Evolutionary conservation across 2,888 invertebrate species (phyloP).

Genomic region (Volucella inflata): DNA sequence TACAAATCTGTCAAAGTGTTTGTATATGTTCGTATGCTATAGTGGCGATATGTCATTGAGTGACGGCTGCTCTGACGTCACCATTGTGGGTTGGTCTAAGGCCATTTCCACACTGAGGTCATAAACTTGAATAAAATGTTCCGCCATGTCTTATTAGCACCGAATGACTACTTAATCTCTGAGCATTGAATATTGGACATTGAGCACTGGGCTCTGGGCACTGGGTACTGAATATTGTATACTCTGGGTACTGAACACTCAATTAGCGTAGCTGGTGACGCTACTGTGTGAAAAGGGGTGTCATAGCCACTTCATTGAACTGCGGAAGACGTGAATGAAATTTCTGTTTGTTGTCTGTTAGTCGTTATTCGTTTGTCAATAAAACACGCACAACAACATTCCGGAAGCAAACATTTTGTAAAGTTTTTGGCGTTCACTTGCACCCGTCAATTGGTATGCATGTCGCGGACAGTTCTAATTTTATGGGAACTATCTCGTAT

Average conservation of each 20-base stretch:
- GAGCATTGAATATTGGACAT: neutral
- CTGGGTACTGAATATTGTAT: too few species aligned
- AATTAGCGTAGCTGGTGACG: constrained; percentile 39
- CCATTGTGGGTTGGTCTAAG: constrained; percentile 6
- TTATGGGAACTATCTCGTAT: constrained; percentile 28
- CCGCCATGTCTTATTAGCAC: constrained; percentile 19
- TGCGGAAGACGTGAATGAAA: constrained; percentile 45
- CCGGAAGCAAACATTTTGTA: constrained; percentile 41
- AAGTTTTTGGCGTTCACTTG: constrained; percentile 27
- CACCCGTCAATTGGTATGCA: constrained; percentile 35
- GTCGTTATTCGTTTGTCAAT: neutral
- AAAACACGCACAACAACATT: constrained; percentile 15
- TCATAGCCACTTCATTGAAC: neutral
- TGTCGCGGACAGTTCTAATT: constrained; percentile 25
- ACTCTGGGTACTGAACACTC: neutral
- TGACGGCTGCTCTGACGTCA: constrained; percentile 8
- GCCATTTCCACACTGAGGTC: constrained; percentile 28
- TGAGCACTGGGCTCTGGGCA: too few species aligned
- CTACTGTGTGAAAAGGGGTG: neutral
- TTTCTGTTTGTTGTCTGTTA: neutral
- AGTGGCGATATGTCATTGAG: neutral
- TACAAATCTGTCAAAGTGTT: neutral
- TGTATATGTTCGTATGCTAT: too few species aligned
- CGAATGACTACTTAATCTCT: constrained; percentile 15
- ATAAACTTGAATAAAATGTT: constrained; percentile 44